Evolutionary conservation across 2,888 invertebrate genomes (phyloP).

Genomic region (Epinotia ramella): DNA sequence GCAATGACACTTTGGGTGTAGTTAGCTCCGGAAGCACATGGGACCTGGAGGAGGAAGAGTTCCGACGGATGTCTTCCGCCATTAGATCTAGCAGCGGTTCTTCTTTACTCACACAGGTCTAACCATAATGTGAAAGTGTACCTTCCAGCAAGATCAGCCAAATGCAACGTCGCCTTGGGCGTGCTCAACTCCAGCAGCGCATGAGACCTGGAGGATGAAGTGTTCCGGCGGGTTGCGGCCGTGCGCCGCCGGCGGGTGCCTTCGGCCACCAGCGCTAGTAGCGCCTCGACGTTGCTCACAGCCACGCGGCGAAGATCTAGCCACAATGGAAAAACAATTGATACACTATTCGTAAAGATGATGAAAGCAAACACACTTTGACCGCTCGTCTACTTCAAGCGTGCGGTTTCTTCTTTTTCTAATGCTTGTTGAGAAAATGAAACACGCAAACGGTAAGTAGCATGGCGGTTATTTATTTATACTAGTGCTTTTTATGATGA

Average conservation of each 20-base stretch:
- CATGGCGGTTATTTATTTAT: neutral
- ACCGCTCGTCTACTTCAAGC: neutral
- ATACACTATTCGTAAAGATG: neutral
- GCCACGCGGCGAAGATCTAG: constrained; percentile 87
- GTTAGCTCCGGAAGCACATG: constrained; percentile 90
- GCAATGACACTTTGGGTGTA: constrained; percentile 85
- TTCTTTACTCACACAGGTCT: constrained; percentile 83
- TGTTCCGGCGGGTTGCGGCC: constrained; percentile 89
- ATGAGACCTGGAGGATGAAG: constrained; percentile 90
- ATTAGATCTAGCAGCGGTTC: constrained; percentile 85
- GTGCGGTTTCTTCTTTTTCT: neutral
- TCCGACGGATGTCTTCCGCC: constrained; percentile 87
- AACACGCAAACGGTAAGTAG: too few species aligned
- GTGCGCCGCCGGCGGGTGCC: constrained; percentile 88
- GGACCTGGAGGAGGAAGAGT: constrained; percentile 89
- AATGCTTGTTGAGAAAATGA: neutral
- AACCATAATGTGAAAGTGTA: constrained; percentile 48
- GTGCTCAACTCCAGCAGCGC: constrained; percentile 88
- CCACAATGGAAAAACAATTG: constrained; percentile 11
- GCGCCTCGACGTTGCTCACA: constrained; percentile 83
- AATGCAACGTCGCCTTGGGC: constrained; percentile 85
- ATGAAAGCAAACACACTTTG: neutral
- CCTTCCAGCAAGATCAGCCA: constrained; percentile 82
- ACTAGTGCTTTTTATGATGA: too few species aligned
- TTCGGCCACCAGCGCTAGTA: constrained; percentile 85